A percentile compares a stretch with the other conserved stretches of the same genome.
Conservation (phyloP, 2,113 vertebrate genomes). For the Seriola aureovittata region DNA sequence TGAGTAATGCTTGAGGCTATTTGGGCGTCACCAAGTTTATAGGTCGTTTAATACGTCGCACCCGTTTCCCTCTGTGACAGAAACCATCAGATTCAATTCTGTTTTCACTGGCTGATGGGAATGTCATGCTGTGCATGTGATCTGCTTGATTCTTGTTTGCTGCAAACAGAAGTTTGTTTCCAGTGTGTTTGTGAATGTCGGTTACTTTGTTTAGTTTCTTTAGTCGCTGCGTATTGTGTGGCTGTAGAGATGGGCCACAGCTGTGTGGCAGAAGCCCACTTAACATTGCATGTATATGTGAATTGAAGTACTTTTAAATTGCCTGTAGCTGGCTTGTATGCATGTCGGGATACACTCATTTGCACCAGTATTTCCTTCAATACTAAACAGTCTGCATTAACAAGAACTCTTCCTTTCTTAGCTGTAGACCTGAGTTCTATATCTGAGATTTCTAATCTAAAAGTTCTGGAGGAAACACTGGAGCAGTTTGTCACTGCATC, state of each 20-base stretch:
- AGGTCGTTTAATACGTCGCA: neutral
- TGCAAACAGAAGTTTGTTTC: conserved; percentile 9
- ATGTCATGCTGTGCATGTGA: conserved; percentile 50
- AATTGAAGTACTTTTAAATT: neutral
- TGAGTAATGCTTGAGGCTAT: neutral
- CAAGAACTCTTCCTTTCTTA: neutral
- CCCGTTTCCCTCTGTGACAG: neutral
- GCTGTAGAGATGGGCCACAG: neutral
- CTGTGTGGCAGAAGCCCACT: neutral
- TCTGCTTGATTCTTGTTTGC: conserved; percentile 14
- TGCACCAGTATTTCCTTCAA: conserved; percentile 28
- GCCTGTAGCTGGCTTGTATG: conserved; percentile 11
- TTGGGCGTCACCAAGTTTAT: neutral
- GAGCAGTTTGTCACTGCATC: neutral
- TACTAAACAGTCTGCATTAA: neutral
- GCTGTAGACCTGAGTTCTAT: neutral
- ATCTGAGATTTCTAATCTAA: neutral
- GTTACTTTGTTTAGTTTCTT: neutral
- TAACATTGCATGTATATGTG: conserved; percentile 24
- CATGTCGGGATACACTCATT: neutral
- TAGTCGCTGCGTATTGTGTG: neutral
- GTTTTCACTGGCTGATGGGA: conserved; percentile 28
- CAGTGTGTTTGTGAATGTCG: neutral
- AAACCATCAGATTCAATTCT: conserved; percentile 29
- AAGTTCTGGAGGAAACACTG: conserved; percentile 36